Evolutionary conservation across 2,113 vertebrate species (phyloP).

Genomic region (Hoplias malabaricus): DNA sequence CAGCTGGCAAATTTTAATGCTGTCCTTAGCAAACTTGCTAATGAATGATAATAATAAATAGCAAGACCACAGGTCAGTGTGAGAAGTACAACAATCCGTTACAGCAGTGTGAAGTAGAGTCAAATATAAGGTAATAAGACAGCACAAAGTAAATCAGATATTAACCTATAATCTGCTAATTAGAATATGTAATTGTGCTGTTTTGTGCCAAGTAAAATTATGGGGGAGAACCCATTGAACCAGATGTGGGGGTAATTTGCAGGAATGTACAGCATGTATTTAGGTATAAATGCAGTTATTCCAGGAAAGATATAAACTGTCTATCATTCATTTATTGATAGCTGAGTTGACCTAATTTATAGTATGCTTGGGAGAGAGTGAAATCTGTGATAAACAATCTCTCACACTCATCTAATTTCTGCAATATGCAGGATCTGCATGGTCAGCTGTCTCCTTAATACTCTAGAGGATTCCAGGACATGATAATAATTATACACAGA

Average conservation of each 20-base stretch:
- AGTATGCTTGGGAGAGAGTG: too few relatives aligned
- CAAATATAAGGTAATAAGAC: background rate
- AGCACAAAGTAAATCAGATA: background rate
- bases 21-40: background rate
- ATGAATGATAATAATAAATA: background rate
- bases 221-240: too few relatives aligned
- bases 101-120: background rate
- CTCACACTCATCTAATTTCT: too few relatives aligned
- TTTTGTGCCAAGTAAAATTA: background rate
- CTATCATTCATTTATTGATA: too few relatives aligned
- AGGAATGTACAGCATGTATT: too few relatives aligned
- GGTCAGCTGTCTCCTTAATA: background rate
- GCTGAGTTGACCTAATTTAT: too few relatives aligned
- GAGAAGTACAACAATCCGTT: background rate
- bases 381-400: too few relatives aligned
- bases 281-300: too few relatives aligned
- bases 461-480: background rate
- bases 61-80: background rate
- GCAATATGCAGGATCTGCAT: background rate
- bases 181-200: background rate
- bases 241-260: too few relatives aligned
- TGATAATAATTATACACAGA: constrained; percentile 12
- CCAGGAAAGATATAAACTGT: too few relatives aligned
- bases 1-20: background rate
- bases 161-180: background rate